phyloP scores from a whole-genome alignment of 2,888 invertebrate species.

The Parascotia fuliginaria region DNA sequence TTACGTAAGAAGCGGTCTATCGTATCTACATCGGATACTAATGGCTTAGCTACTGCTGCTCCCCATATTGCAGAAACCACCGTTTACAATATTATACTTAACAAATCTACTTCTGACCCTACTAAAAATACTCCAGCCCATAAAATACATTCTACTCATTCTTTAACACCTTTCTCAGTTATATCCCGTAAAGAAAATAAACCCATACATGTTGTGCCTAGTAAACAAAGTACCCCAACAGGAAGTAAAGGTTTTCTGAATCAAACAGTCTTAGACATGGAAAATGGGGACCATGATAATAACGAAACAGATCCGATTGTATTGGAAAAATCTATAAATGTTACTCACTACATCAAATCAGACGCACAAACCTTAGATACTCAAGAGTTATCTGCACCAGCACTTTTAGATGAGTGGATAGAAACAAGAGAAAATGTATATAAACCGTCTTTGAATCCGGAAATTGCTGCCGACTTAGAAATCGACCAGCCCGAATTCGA shows the following conservation, averaged over 20 bases:
- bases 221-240: conserved; percentile 32
- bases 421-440: conserved; percentile 65
- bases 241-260: conserved; percentile 71
- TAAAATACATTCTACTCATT: conserved; percentile 3
- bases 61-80: conserved; percentile 38
- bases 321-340: conserved; percentile 65
- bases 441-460: conserved; percentile 62
- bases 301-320: conserved; percentile 66
- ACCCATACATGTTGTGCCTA: conserved; percentile 56
- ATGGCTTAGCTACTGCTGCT: conserved; percentile 32
- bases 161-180: conserved; percentile 61
- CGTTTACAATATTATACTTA: conserved; percentile 64
- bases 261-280: conserved; percentile 71
- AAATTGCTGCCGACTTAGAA: conserved; percentile 74
- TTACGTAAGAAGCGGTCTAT: conserved; percentile 70
- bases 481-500: conserved; percentile 71
- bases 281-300: conserved; percentile 52
- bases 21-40: conserved; percentile 29
- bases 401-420: conserved; percentile 70
- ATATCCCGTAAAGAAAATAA: conserved; percentile 58
- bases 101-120: conserved; percentile 49
- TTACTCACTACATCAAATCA: conserved; percentile 55
- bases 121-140: conserved; percentile 11
- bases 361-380: conserved; percentile 58
- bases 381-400: conserved; percentile 62